phyloP scores from a whole-genome alignment of 35 echinoderm and acorn worm species.

The Hemicentrotus pulcherrimus region DNA sequence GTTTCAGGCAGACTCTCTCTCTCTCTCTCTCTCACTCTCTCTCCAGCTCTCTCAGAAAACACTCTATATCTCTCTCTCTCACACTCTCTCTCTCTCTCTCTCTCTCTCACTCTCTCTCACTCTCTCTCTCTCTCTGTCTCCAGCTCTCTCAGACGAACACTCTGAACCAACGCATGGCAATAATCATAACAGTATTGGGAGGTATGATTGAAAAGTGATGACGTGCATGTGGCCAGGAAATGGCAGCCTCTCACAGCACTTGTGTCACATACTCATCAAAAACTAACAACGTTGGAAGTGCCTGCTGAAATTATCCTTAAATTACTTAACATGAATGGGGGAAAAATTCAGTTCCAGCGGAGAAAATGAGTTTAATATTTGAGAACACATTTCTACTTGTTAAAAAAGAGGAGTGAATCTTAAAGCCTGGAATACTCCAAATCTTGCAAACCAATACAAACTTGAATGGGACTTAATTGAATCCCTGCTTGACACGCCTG shows the following conservation, averaged over 20 bases:
- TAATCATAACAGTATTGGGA: slow-evolving; percentile 23
- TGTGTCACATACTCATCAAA: not conserved
- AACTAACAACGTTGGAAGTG: not conserved
- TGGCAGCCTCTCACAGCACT: not conserved
- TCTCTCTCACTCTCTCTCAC: not conserved
- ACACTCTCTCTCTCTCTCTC: not conserved
- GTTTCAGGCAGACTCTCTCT: not conserved
- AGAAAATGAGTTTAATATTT: too few relatives aligned
- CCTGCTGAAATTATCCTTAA: not conserved
- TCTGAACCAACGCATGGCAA: not conserved
- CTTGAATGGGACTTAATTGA: not conserved
- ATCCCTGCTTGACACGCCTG: not conserved
- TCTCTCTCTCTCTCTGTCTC: not conserved
- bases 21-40: not conserved
- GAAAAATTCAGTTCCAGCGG: not conserved
- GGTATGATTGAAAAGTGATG: slow-evolving; percentile 11
- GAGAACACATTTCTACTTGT: not conserved
- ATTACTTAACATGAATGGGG: not conserved
- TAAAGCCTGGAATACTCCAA: not conserved
- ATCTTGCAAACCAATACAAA: not conserved
- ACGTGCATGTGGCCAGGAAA: not conserved
- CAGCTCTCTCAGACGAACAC: not conserved
- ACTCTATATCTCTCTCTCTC: not conserved
- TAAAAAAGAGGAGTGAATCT: too few relatives aligned
- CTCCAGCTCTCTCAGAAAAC: too few relatives aligned